phyloP scores from a whole-genome alignment of 64 coral and sea anemone genomes.

The Stichodactyla mertensii region DNA sequence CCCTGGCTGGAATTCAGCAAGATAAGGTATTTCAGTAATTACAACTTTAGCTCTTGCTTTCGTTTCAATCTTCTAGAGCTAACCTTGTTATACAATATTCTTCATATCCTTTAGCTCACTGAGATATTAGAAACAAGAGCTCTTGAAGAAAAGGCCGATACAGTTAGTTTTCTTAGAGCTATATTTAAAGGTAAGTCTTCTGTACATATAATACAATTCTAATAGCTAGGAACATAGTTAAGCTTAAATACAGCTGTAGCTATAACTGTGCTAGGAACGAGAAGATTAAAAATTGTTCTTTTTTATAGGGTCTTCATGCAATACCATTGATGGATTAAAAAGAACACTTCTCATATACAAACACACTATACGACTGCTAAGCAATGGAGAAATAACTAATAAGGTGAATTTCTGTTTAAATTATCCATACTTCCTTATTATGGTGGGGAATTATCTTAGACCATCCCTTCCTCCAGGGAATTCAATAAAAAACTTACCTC shows the following conservation, averaged over 20 bases:
- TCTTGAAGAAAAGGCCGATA: constrained; percentile 59
- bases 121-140: constrained; percentile 55
- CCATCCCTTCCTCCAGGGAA: too few species aligned
- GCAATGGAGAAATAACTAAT: constrained; percentile 69
- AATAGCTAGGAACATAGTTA: neutral
- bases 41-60: neutral
- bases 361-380: constrained; percentile 51
- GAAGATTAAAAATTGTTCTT: neutral
- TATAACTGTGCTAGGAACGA: too few species aligned
- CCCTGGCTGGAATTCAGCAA: constrained; percentile 36
- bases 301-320: constrained; percentile 56
- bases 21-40: constrained; percentile 46
- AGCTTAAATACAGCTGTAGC: neutral
- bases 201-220: neutral
- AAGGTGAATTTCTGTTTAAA: constrained; percentile 33
- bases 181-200: constrained; percentile 57
- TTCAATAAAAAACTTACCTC: too few species aligned
- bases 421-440: too few species aligned
- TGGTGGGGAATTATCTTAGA: too few species aligned
- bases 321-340: constrained; percentile 66
- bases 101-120: constrained; percentile 32
- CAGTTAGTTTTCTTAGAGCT: constrained; percentile 68
- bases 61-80: neutral
- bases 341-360: constrained; percentile 63
- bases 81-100: neutral